These are phyloP conservation scores for Drosophila mauritiana DNA, from an alignment of 1,140 invertebrate species.

Conservation along the genomic window DNA sequence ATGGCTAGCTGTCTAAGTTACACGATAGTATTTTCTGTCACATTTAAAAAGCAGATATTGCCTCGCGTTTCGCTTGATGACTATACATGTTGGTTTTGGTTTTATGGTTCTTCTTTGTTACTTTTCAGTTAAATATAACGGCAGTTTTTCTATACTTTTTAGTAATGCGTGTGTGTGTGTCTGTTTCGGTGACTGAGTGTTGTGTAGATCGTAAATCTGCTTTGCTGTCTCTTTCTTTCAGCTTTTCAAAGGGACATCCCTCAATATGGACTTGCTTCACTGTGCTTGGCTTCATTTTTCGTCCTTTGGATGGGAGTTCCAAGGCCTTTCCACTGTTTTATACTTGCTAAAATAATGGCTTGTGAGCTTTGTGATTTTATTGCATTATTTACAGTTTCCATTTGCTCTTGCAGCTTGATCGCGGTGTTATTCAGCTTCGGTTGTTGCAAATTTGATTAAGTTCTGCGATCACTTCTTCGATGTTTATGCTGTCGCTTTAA, in stretches of 20 bases:
- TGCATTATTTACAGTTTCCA: constrained; percentile 41
- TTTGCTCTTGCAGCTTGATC: constrained; percentile 19
- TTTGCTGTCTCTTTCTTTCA: not conserved
- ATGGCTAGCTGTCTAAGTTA: constrained; percentile 14
- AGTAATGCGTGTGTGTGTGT: constrained; percentile 10
- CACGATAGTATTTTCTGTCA: constrained; percentile 33
- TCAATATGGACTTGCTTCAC: constrained; percentile 8
- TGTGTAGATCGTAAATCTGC: not conserved
- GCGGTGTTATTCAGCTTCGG: constrained; percentile 5
- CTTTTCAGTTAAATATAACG: constrained; percentile 61
- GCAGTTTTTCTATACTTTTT: constrained; percentile 67
- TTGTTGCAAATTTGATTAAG: constrained; percentile 37
- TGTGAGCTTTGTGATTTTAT: constrained; percentile 22
- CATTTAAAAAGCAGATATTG: constrained; percentile 50
- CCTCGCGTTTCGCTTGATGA: constrained; percentile 22
- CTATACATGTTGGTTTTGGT: constrained; percentile 52
- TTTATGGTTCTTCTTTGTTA: not conserved
- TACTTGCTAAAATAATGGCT: constrained; percentile 9
- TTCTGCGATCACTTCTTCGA: constrained; percentile 32
- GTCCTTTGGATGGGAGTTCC: not conserved
- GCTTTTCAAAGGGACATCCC: constrained; percentile 4
- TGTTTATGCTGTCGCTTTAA: constrained; percentile 31
- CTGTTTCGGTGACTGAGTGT: not conserved
- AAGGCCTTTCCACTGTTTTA: not conserved
- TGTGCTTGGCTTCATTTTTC: not conserved